Evolutionary conservation across 2,113 vertebrate genomes (phyloP).

Genomic region (Laticauda laticaudata): DNA sequence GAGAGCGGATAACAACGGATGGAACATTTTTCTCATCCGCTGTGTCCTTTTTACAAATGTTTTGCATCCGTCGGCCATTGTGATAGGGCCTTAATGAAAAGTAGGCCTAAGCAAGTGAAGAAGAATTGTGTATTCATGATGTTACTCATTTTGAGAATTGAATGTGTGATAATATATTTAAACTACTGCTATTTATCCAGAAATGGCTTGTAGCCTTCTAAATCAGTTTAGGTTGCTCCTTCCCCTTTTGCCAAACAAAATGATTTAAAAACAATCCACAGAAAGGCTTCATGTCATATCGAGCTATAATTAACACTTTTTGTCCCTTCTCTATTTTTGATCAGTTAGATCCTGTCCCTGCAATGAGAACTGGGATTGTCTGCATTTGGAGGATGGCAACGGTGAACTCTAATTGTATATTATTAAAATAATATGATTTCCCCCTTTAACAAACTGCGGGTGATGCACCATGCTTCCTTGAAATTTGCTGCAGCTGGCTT

Average conservation of each 20-base stretch:
- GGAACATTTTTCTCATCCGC: too few relatives aligned
- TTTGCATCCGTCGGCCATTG: too few relatives aligned
- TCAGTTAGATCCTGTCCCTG: constrained; percentile 29
- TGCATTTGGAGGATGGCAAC: background rate
- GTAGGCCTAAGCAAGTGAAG: background rate
- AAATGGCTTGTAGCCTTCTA: constrained; percentile 21
- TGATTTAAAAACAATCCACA: background rate
- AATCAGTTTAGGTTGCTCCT: background rate
- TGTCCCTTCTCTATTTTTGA: constrained; percentile 24
- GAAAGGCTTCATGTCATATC: constrained; percentile 1
- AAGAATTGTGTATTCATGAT: background rate
- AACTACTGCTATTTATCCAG: constrained; percentile 5
- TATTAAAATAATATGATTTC: constrained; percentile 68
- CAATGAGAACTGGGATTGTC: constrained; percentile 2
- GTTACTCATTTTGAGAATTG: background rate
- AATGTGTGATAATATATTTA: background rate
- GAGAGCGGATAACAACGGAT: too few relatives aligned
- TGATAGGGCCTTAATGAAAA: too few relatives aligned
- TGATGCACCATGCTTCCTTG: constrained; percentile 33
- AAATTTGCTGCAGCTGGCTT: constrained; percentile 55
- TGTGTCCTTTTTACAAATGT: too few relatives aligned
- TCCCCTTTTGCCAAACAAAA: background rate
- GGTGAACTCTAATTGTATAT: constrained; percentile 58
- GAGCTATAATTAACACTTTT: constrained; percentile 39
- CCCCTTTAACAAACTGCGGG: constrained; percentile 40